Percentiles rank a stretch among this genome's conserved stretches.
These are phyloP conservation scores for Nicator chloris DNA, from an alignment of 2,113 vertebrate species.

Conservation along the genomic window DNA sequence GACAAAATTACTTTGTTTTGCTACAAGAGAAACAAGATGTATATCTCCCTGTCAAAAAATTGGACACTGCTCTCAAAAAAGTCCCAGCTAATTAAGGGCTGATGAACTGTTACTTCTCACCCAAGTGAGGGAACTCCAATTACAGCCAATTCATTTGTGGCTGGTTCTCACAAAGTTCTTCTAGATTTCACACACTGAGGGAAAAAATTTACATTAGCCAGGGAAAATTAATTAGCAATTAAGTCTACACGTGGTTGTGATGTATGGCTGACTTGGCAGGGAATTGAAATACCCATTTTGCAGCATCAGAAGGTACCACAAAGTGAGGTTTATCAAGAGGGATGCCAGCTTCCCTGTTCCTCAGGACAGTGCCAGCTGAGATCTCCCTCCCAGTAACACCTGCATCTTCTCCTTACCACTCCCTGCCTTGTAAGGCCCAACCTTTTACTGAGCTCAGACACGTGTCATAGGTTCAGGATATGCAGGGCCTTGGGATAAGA, in stretches of 20 bases:
- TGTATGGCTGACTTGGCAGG: not conserved
- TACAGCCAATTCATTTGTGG: not conserved
- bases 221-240: conserved; percentile 30
- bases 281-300: not conserved
- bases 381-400: not conserved
- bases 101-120: conserved; percentile 32
- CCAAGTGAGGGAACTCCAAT: conserved; percentile 4
- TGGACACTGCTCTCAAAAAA: not conserved
- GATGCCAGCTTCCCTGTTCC: not conserved
- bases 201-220: not conserved
- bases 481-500: not conserved
- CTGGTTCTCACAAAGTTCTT: not conserved
- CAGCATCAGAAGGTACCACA: not conserved
- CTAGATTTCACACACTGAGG: not conserved
- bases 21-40: conserved; percentile 27
- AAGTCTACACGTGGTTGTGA: not conserved
- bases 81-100: conserved; percentile 9
- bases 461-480: not conserved
- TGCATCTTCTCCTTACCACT: not conserved
- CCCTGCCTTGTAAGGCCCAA: not conserved
- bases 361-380: not conserved
- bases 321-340: not conserved
- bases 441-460: not conserved
- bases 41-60: not conserved
- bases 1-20: not conserved